Base-by-base conservation (phyloP, 2,797 vertebrate genomes). In the Lacerta viridis region DNA sequence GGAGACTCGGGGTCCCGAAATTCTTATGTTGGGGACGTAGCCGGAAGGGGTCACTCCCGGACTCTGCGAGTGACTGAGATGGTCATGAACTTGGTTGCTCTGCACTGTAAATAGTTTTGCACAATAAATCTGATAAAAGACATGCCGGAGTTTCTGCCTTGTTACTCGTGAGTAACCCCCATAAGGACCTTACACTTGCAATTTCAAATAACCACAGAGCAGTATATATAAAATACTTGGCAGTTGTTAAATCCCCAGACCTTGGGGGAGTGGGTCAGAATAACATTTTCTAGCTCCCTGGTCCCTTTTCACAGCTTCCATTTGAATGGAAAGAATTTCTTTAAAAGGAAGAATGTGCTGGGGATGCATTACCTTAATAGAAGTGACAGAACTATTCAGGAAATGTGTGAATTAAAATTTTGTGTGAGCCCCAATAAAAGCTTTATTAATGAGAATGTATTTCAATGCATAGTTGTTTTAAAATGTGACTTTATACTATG, bases 401-500 rank as follows among this genome's bases (percentile, higher is more conserved):
- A 79, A 61, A 78, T 88, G 18, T 61, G 27, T 61, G 59, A 39
- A 80, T 68, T 74, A 71, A 29, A 27, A 43, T 84, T 71, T 72
- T 46, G 29, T 61, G 4, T 11, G 27, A 46, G 23, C n/a, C 18
- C 1, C 55, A 20, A 43, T 15, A 23, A 10, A n/a, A 7, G 17
- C 29, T 85, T 83, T 87, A 90, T 86, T 6, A 0, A 86, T 84
- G 83, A 50, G 59, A 83, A 18, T 86, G 87, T 66, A 46, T 9
- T 87, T 15, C 43, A 68, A 29, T 61, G 46, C 10, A 39, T 64
- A 69, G 25, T 55, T 69, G 66, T 68, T 84, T 89, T 91, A 77
- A 84, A 87, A 84, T 84, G 74, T 83, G 83, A 36, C 75, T 87
- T 91, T 90, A 84, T 79, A 59, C 36, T 59, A n/a, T 90, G 5